Conservation (phyloP, 2,888 invertebrate species). For the Parnassius mnemosyne region DNA sequence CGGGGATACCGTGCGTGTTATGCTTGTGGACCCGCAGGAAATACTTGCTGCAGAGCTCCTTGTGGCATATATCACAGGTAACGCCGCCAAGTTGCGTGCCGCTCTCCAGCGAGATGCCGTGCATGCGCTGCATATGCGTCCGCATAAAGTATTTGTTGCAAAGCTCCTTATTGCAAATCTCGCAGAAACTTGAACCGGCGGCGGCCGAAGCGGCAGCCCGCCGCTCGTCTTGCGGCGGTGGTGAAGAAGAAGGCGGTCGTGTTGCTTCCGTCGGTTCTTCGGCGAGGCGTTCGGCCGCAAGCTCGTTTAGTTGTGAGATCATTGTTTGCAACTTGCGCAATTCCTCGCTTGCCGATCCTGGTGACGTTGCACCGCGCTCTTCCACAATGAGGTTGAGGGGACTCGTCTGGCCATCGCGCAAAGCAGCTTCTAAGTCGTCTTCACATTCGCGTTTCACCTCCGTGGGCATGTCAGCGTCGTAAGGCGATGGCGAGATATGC, state of each 20-base stretch:
- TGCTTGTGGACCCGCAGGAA: conserved; percentile 98
- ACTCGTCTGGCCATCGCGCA: conserved; percentile 84
- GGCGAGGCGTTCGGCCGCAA: conserved; percentile 81
- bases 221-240: conserved; percentile 69
- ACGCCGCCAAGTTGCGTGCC: conserved; percentile 96
- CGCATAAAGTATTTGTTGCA: conserved; percentile 99
- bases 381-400: conserved; percentile 89
- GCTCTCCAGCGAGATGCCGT: conserved; percentile 95
- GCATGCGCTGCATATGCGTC: conserved; percentile 99
- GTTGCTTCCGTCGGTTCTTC: conserved; percentile 58
- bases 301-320: conserved; percentile 92
- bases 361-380: conserved; percentile 80
- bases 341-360: conserved; percentile 88
- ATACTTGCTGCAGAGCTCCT: conserved; percentile 98
- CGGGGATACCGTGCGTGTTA: conserved; percentile 97
- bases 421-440: conserved; percentile 66
- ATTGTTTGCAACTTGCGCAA: conserved; percentile 93
- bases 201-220: conserved; percentile 73
- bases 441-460: conserved; percentile 77
- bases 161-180: conserved; percentile 98
- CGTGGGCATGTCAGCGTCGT: conserved; percentile 56
- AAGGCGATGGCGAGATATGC: conserved; percentile 55
- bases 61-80: conserved; percentile 98
- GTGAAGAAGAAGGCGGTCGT: conserved; percentile 61
- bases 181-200: conserved; percentile 93